Percentiles rank a stretch among this genome's conserved stretches.
phyloP scores from a whole-genome alignment of 2,888 invertebrate genomes.

The Eugnorisma glareosa region DNA sequence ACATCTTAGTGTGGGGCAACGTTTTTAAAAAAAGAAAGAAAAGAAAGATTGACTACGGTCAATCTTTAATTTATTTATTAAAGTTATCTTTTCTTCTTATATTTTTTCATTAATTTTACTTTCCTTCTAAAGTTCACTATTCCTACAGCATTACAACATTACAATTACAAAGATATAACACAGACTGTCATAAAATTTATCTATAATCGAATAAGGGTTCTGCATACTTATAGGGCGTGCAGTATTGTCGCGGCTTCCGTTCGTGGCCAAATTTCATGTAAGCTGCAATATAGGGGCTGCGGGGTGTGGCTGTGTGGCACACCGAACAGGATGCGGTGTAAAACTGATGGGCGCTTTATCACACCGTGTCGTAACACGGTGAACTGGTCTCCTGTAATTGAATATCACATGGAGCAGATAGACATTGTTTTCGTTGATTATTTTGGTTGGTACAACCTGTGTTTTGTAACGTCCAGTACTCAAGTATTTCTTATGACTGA shows the following conservation, averaged over 20 bases:
- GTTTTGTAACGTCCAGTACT: not conserved
- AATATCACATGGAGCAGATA: not conserved
- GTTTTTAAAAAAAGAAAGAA: too few species aligned
- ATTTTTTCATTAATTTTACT: too few species aligned
- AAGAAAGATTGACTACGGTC: too few species aligned
- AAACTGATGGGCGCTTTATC: not conserved
- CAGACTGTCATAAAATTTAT: too few species aligned
- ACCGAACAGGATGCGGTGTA: constrained; percentile 21
- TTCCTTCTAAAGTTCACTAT: not conserved
- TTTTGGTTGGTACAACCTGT: not conserved
- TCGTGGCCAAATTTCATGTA: constrained; percentile 35
- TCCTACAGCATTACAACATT: not conserved
- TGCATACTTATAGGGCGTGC: not conserved
- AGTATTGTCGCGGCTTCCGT: constrained; percentile 27
- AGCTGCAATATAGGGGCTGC: constrained; percentile 21
- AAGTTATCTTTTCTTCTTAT: too few species aligned
- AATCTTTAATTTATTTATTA: too few species aligned
- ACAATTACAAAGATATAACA: too few species aligned
- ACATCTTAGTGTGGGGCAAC: too few species aligned
- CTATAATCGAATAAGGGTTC: not conserved
- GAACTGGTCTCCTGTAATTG: not conserved
- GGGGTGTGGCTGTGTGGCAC: not conserved
- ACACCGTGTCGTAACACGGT: not conserved
- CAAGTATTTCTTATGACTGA: not conserved
- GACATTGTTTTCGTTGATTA: not conserved